Conservation (phyloP, 2,888 invertebrate species). For the Globia sparganii region DNA sequence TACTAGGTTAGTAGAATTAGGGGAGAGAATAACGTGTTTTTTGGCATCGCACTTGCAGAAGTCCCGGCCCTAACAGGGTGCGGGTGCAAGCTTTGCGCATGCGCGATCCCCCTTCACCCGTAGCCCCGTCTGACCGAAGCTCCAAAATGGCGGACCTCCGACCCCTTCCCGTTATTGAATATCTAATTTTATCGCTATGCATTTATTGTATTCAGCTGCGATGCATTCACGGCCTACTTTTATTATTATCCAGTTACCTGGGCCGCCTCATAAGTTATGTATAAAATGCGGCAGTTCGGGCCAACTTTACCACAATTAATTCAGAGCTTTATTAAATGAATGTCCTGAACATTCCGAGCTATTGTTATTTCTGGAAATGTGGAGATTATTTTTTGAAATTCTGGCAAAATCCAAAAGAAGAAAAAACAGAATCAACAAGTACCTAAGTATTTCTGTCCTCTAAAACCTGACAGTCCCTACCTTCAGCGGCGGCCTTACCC, state of each 20-base stretch:
- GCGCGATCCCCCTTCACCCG: constrained; percentile 86
- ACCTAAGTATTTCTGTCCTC: constrained; percentile 22
- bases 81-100: constrained; percentile 85
- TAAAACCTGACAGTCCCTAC: too few relatives aligned
- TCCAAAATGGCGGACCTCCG: constrained; percentile 89
- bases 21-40: constrained; percentile 90
- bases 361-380: not conserved
- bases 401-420: not conserved
- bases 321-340: constrained; percentile 10
- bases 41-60: constrained; percentile 87
- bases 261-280: constrained; percentile 21
- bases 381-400: not conserved
- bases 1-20: constrained; percentile 89
- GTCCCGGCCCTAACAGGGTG: constrained; percentile 88
- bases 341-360: not conserved
- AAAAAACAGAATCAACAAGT: constrained; percentile 40
- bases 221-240: constrained; percentile 75
- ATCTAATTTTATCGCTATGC: constrained; percentile 89
- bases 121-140: constrained; percentile 82
- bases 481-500: too few relatives aligned
- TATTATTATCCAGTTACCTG: constrained; percentile 65
- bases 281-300: constrained; percentile 23
- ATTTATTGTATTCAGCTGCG: constrained; percentile 80
- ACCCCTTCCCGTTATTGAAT: constrained; percentile 89
- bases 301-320: constrained; percentile 13